Conservation (phyloP, 1,140 invertebrate genomes). For the Parasteatoda tepidariorum region DNA sequence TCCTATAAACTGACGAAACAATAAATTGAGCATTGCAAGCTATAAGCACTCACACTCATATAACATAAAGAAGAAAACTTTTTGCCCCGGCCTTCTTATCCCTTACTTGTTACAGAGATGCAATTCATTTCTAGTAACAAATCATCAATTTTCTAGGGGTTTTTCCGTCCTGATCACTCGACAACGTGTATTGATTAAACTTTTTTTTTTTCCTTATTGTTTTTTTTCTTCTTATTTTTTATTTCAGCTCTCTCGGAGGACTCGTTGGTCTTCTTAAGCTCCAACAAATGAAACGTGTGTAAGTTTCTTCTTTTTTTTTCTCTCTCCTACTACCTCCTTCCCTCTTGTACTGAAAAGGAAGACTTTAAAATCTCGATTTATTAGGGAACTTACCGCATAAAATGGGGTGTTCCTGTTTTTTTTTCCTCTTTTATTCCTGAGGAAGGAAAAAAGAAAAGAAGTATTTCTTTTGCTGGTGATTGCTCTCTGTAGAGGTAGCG, state of each 20-base stretch:
- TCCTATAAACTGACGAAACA: conserved; percentile 54
- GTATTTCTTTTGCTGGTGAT: not conserved
- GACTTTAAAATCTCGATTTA: conserved; percentile 58
- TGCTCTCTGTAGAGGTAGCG: too few species aligned
- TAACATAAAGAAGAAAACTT: not conserved
- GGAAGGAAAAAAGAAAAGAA: not conserved
- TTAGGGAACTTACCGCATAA: conserved; percentile 49
- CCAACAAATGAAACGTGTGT: conserved; percentile 48
- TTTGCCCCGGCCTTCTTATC: conserved; percentile 17
- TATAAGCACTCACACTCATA: not conserved
- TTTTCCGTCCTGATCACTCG: conserved; percentile 52
- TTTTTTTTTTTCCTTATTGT: conserved; percentile 20
- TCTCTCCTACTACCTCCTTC: not conserved
- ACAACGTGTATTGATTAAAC: conserved; percentile 60
- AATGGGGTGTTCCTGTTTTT: not conserved
- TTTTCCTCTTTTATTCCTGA: not conserved
- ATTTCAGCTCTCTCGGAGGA: conserved; percentile 10
- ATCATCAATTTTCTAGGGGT: conserved; percentile 59
- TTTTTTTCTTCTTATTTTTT: too few species aligned
- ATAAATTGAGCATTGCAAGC: conserved; percentile 32
- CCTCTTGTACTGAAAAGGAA: not conserved
- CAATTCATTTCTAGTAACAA: conserved; percentile 60
- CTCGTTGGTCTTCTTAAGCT: conserved; percentile 46
- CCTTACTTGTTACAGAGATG: conserved; percentile 43
- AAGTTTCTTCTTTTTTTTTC: not conserved